These are phyloP conservation scores for Limnephilus rhombicus DNA, from an alignment of 2,888 invertebrate genomes.

Conservation along the genomic window DNA sequence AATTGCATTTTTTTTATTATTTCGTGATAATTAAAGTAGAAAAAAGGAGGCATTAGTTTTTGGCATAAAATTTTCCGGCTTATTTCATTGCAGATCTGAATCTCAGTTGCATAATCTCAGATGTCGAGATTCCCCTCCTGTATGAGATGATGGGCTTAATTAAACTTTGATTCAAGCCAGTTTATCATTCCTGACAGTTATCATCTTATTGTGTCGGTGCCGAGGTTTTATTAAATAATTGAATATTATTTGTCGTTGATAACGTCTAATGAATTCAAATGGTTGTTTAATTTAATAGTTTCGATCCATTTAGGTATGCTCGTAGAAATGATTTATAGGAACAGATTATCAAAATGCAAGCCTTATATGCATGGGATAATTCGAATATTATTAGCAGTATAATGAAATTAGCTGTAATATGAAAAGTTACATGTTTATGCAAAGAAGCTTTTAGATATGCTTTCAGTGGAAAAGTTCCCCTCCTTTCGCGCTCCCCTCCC, in stretches of 20 bases:
- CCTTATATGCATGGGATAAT: neutral
- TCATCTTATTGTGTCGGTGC: neutral
- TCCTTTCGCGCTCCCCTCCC: no score
- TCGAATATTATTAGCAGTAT: neutral
- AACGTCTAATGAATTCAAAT: neutral
- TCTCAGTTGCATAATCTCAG: neutral
- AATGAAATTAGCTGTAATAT: neutral
- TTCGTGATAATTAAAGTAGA: no score
- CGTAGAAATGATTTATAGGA: no score
- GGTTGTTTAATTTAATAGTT: neutral
- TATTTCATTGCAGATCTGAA: neutral
- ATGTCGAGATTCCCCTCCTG: neutral
- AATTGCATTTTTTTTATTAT: no score
- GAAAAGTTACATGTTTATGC: neutral
- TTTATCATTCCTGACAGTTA: constrained; percentile 10
- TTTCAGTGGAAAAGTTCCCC: neutral
- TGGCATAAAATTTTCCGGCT: neutral
- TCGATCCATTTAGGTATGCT: neutral
- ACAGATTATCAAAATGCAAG: neutral
- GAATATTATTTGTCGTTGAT: neutral
- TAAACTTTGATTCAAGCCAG: neutral
- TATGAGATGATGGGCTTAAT: neutral
- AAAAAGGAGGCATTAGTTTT: no score
- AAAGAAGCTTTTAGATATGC: neutral
- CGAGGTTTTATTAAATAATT: neutral